Percentiles rank a stretch among this genome's conserved stretches.
Conservation (phyloP, 2,113 vertebrate genomes). For the Myiozetetes cayanensis region DNA sequence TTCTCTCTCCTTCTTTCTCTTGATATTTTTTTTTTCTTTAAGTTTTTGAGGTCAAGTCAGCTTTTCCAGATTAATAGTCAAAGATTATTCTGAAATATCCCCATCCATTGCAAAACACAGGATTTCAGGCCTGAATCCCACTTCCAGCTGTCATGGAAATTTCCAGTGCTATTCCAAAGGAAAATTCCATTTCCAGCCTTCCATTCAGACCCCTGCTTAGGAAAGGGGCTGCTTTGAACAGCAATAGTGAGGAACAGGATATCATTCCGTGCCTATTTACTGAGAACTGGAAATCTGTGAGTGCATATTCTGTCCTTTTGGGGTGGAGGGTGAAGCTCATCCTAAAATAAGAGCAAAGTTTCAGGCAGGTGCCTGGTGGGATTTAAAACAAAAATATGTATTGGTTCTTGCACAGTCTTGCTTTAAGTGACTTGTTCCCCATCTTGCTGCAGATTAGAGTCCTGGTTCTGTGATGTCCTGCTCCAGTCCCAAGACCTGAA, state of each 20-base stretch:
- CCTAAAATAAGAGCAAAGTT: not conserved
- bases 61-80: constrained; percentile 34
- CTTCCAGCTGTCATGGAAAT: constrained; percentile 45
- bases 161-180: constrained; percentile 28
- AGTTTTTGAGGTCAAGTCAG: constrained; percentile 12
- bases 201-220: not conserved
- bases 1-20: not conserved
- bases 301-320: not conserved
- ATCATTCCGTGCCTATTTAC: not conserved
- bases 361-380: not conserved
- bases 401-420: not conserved
- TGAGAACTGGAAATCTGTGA: not conserved
- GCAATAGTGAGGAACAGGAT: not conserved
- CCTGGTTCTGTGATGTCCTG: not conserved
- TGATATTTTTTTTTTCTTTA: not conserved
- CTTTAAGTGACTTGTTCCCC: not conserved
- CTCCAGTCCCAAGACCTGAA: not conserved
- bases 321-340: not conserved
- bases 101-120: not conserved
- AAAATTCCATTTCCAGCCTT: constrained; percentile 36
- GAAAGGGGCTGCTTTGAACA: not conserved
- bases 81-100: constrained; percentile 29
- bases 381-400: not conserved
- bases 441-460: not conserved
- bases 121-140: constrained; percentile 16